phyloP scores from a whole-genome alignment of 2,113 vertebrate species.

The Mormyrus iriodes region DNA sequence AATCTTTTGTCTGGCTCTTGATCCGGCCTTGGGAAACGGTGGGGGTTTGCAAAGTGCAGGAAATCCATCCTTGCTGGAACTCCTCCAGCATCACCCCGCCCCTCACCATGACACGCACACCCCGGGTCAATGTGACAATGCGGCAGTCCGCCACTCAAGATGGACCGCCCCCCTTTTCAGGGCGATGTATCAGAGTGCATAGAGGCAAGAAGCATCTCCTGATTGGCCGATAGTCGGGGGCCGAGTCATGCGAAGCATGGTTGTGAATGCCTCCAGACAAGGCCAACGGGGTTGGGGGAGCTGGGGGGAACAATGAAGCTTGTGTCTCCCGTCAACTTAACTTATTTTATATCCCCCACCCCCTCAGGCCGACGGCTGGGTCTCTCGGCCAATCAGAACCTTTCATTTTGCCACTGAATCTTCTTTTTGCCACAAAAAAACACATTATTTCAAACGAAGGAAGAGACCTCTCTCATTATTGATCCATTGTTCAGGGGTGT shows the following conservation, averaged over 20 bases:
- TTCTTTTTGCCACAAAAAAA: neutral
- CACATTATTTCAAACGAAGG: neutral
- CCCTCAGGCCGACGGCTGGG: neutral
- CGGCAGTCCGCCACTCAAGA: neutral
- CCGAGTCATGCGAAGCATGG: neutral
- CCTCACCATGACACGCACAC: neutral
- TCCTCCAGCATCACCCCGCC: neutral
- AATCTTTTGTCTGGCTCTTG: neutral
- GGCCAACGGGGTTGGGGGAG: neutral
- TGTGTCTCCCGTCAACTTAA: slow-evolving; percentile 4
- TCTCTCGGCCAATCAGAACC: neutral
- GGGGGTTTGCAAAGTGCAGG: neutral
- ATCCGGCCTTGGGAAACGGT: neutral
- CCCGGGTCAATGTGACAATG: neutral
- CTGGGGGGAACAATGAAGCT: neutral
- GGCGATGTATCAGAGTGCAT: neutral
- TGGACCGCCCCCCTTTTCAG: neutral
- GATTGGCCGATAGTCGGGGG: neutral
- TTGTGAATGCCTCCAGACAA: neutral
- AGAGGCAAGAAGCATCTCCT: neutral
- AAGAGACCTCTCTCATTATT: neutral
- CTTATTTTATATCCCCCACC: neutral
- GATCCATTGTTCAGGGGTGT: neutral
- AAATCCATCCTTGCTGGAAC: neutral
- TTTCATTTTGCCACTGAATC: neutral